Evolutionary conservation across 2,888 invertebrate species (phyloP).

Genomic region (Drosophila niveifrons): DNA sequence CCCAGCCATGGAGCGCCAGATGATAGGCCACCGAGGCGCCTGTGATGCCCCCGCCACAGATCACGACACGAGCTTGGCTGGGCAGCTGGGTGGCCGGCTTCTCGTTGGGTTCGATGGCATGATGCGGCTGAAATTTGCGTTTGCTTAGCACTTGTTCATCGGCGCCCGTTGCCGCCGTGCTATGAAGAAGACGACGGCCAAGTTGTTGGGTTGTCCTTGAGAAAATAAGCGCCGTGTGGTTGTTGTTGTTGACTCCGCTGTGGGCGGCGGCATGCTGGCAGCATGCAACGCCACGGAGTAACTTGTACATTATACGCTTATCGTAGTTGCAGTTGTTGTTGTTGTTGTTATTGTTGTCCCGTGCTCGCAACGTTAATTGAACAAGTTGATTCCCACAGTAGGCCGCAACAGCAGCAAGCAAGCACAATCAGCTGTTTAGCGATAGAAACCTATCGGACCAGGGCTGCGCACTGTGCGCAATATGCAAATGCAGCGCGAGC

Average conservation of each 20-base stretch:
- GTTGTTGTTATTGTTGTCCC: slow-evolving; percentile 43
- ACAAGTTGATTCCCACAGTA: slow-evolving; percentile 10
- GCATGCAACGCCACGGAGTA: slow-evolving; percentile 61
- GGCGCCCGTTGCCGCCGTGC: slow-evolving; percentile 22
- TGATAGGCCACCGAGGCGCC: slow-evolving; percentile 97
- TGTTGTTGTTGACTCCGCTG: slow-evolving; percentile 41
- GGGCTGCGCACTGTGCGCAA: slow-evolving; percentile 5
- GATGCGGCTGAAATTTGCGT: slow-evolving; percentile 82
- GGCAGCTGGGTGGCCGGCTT: slow-evolving; percentile 67
- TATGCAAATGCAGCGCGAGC: not conserved
- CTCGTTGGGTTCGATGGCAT: slow-evolving; percentile 55
- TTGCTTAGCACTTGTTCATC: slow-evolving; percentile 78
- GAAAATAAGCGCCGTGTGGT: not conserved
- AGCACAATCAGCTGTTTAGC: not conserved
- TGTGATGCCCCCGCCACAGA: slow-evolving; percentile 97
- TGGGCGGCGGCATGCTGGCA: slow-evolving; percentile 55
- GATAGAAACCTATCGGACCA: slow-evolving; percentile 11
- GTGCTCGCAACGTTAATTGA: slow-evolving; percentile 30
- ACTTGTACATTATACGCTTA: slow-evolving; percentile 38
- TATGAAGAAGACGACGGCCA: slow-evolving; percentile 29
- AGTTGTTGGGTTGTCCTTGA: slow-evolving; percentile 8
- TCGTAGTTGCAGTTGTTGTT: slow-evolving; percentile 8
- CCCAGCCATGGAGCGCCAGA: slow-evolving; percentile 93
- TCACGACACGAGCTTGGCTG: slow-evolving; percentile 82
- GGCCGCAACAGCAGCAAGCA: not conserved